Conservation (phyloP, 2,888 invertebrate genomes). For the Agrotis exclamationis region DNA sequence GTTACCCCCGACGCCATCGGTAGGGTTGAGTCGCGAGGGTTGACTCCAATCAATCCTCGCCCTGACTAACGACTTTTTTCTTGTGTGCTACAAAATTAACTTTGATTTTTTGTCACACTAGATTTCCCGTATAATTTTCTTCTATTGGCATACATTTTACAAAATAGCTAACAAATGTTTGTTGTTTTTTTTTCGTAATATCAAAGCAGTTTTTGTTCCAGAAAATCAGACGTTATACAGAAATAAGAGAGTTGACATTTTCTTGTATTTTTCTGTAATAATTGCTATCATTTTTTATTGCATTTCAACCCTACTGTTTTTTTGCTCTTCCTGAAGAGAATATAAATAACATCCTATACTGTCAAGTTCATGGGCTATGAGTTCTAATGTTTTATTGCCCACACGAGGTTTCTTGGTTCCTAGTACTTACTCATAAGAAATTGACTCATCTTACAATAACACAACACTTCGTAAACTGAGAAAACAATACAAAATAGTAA, state of each 20-base stretch:
- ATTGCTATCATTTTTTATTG: neutral
- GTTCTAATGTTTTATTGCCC: neutral
- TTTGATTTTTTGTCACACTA: conserved; percentile 21
- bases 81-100: conserved; percentile 29
- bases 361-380: neutral
- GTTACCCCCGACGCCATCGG: conserved; percentile 47
- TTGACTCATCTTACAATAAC: neutral
- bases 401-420: neutral
- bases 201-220: conserved; percentile 26
- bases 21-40: conserved; percentile 55
- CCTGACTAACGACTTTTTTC: conserved; percentile 34
- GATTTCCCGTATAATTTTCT: neutral
- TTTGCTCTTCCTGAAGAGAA: neutral
- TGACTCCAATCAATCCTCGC: conserved; percentile 53
- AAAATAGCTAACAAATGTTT: conserved; percentile 1
- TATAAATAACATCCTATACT: neutral
- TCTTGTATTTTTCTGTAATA: neutral
- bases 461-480: neutral
- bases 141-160: neutral
- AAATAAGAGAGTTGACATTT: conserved; percentile 21
- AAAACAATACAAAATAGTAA: neutral
- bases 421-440: neutral
- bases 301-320: neutral
- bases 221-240: conserved; percentile 16
- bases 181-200: conserved; percentile 10